Conservation (phyloP, 2,113 vertebrate species). For the Lontra canadensis region DNA sequence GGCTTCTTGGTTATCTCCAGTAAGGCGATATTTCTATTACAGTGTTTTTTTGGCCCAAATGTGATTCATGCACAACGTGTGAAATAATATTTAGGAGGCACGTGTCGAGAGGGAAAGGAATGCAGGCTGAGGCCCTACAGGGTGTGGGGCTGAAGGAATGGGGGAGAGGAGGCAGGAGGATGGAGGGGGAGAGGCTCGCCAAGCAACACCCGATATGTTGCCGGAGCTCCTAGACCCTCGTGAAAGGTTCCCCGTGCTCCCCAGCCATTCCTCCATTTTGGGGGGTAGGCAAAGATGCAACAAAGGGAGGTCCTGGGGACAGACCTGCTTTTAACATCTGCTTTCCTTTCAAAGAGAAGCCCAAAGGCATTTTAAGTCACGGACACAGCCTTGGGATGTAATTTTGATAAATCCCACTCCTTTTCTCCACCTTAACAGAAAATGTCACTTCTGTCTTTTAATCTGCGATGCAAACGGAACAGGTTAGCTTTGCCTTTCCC, state of each 20-base stretch:
- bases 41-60: not conserved
- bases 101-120: fast-evolving
- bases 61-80: fast-evolving
- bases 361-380: not conserved
- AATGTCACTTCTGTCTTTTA: not conserved
- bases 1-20: not conserved
- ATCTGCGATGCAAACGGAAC: not conserved
- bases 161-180: not conserved
- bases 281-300: not conserved
- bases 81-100: not conserved
- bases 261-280: not conserved
- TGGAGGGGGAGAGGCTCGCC: fast-evolving
- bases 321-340: not conserved
- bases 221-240: not conserved
- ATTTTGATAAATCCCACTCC: not conserved
- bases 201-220: fast-evolving
- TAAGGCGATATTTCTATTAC: not conserved
- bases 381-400: not conserved
- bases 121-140: not conserved
- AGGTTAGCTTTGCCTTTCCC: not conserved
- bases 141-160: not conserved
- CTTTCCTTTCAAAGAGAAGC: not conserved
- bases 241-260: not conserved
- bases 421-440: not conserved
- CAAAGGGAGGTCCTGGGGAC: too few species aligned